These are phyloP conservation scores for Glandiceps talaboti DNA, from an alignment of 53 echinoderm and acorn worm species.

Conservation along the genomic window DNA sequence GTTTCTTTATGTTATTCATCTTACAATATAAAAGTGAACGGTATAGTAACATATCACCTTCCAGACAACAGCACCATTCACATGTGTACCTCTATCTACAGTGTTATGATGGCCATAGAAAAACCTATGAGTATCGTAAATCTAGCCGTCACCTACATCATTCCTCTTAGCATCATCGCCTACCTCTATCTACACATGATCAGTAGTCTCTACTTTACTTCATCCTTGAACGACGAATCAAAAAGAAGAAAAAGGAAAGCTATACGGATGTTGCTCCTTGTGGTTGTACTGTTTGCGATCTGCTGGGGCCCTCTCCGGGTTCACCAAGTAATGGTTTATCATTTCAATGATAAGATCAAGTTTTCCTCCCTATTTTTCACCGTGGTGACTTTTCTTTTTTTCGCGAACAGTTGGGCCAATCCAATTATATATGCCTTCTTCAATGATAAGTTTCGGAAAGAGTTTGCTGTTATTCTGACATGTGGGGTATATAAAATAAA, in stretches of 20 bases:
- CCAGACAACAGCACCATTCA: background rate
- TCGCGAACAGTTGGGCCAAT: background rate
- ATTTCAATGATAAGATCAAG: background rate
- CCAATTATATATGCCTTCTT: background rate
- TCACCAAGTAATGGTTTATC: background rate
- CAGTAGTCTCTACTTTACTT: slow-evolving; percentile 8
- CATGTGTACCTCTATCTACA: background rate
- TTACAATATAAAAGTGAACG: background rate
- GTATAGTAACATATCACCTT: background rate
- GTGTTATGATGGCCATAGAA: background rate
- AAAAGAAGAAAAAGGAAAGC: slow-evolving; percentile 18
- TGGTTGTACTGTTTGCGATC: slow-evolving; percentile 20
- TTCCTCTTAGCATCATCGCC: slow-evolving; percentile 11
- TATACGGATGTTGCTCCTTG: slow-evolving; percentile 13
- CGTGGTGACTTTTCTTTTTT: background rate
- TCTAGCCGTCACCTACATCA: background rate
- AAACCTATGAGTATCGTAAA: background rate
- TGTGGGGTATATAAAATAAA: background rate
- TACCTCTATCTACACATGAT: slow-evolving; percentile 18
- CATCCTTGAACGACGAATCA: background rate
- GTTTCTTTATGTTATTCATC: background rate
- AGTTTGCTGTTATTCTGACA: background rate
- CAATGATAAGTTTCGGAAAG: background rate
- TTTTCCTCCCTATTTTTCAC: background rate
- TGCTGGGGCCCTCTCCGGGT: slow-evolving; percentile 33